Conservation (phyloP, 2,888 invertebrate species). For the Dolichomitus sp. region DNA sequence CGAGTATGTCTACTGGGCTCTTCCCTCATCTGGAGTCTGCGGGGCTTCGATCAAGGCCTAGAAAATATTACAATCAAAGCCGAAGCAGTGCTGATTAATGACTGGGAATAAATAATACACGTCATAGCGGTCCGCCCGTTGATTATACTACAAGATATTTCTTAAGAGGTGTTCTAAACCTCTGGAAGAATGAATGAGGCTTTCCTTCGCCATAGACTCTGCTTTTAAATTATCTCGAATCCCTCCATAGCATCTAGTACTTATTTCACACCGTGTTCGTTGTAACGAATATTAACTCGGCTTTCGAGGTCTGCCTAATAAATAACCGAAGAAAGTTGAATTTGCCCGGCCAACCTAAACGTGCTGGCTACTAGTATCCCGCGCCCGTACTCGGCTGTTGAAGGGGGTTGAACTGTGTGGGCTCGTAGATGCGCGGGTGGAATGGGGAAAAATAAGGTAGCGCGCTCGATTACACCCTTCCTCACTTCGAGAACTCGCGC, state of each 20-base stretch:
- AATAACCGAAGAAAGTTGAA: conserved; percentile 78
- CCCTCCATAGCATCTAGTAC: conserved; percentile 27
- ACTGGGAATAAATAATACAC: conserved; percentile 71
- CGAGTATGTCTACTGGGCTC: conserved; percentile 54
- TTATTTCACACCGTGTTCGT: conserved; percentile 41
- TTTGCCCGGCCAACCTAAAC: conserved; percentile 62
- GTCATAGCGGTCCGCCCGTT: conserved; percentile 35
- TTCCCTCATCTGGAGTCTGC: conserved; percentile 34
- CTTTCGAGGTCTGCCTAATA: conserved; percentile 72
- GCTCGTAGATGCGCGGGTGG: conserved; percentile 40
- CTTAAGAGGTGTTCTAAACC: conserved; percentile 13
- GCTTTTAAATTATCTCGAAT: conserved; percentile 21
- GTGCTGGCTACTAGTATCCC: conserved; percentile 60
- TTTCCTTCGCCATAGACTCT: conserved; percentile 2
- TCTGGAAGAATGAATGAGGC: conserved; percentile 37
- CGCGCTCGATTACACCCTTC: conserved; percentile 78
- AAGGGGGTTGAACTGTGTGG: conserved; percentile 38
- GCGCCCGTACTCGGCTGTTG: conserved; percentile 61
- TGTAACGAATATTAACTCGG: conserved; percentile 76
- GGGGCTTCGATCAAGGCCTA: conserved; percentile 9
- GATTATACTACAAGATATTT: conserved; percentile 10
- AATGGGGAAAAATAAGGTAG: conserved; percentile 73
- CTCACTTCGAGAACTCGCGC: conserved; percentile 77
- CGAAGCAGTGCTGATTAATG: conserved; percentile 57
- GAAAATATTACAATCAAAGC: conserved; percentile 67